phyloP scores from a whole-genome alignment of 2,797 vertebrate genomes.

The Sandelia bainsii region DNA sequence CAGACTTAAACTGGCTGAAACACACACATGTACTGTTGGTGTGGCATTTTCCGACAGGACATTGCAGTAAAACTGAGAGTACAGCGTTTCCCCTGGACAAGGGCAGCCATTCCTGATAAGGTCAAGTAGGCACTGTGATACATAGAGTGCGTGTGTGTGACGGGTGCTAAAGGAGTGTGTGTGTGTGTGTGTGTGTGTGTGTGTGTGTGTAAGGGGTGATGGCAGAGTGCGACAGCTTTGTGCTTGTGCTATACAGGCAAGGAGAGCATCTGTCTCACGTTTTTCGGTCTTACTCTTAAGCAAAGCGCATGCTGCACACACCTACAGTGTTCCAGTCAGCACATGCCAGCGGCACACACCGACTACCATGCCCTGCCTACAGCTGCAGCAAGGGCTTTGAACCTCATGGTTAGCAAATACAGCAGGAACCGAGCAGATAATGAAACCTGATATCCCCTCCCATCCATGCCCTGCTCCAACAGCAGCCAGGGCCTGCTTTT shows the following conservation, averaged over 20 bases:
- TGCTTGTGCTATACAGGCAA: conserved; percentile 31
- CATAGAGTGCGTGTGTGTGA: conserved; percentile 25
- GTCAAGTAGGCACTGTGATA: conserved; percentile 66
- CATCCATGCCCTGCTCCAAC: conserved; percentile 58
- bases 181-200: conserved; percentile 9
- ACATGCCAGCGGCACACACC: conserved; percentile 62
- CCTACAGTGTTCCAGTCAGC: conserved; percentile 61
- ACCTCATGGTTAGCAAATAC: conserved; percentile 76
- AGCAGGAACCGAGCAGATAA: conserved; percentile 79
- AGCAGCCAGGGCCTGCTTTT: conserved; percentile 73
- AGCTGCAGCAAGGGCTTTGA: conserved; percentile 72
- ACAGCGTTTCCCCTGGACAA: conserved; percentile 59
- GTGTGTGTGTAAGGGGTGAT: conserved; percentile 14
- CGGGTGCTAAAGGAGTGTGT: not conserved
- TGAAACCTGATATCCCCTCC: conserved; percentile 77
- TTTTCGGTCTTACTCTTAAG: conserved; percentile 46
- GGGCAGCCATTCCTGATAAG: conserved; percentile 67
- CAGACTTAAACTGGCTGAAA: not conserved
- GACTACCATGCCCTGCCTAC: conserved; percentile 60
- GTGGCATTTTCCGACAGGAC: conserved; percentile 51
- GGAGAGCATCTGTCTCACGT: conserved; percentile 43
- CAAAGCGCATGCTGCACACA: conserved; percentile 53
- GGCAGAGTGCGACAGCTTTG: conserved; percentile 34
- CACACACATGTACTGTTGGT: conserved; percentile 22
- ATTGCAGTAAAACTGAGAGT: conserved; percentile 52